Evolutionary conservation across 2,113 vertebrate species (phyloP), one percentile per base, ranked within the genome.

Genomic region (Lota lota): DNA sequence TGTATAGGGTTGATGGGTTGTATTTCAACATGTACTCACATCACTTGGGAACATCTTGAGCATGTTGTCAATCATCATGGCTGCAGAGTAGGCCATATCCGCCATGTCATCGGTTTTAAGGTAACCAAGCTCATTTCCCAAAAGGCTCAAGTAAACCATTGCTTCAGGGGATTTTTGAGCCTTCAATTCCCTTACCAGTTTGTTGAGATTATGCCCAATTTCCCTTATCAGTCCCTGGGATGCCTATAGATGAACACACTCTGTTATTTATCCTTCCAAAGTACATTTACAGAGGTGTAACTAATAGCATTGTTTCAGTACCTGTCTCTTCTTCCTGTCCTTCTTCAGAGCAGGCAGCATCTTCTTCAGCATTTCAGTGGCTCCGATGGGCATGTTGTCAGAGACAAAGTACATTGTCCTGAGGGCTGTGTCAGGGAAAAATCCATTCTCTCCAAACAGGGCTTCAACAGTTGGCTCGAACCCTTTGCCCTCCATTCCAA

Each of bases 111-210:
- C 92, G 61, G 93, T 89, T 72, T 73, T 93, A 80, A 96, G 59
- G 85, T 97, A 98, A 22, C 96, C 96, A 70, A 98, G 90, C 76
- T 99, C 97, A 86, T 94, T 93, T 70, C 93, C 95, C 24, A 98
- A 68, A 69, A 99, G 85, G 72, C 90, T 94, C 78, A 99, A 90
- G 72, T 95, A 98, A 15, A 96, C 92, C 85, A 90, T 94, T 62
- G 93, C 96, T 81, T 98, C 94, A 0, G 96, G 96, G 63, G 84
- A 73, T 59, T 94, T 74, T 17, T 89, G 90, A 16, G 68, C 72
- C 75, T 90, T 59, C 61, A 97, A 64, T 17, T 97, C 91, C 62
- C 82, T 90, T 54, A 96, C 56, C 60, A 97, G 54, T 76, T 94
- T 96, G 76, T 95, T 87, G 63, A 95, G 1, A 61, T 91, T 95